These are phyloP conservation scores for Isaurus tuberculatus DNA, from an alignment of 92 coral and sea anemone species.

Conservation along the genomic window DNA sequence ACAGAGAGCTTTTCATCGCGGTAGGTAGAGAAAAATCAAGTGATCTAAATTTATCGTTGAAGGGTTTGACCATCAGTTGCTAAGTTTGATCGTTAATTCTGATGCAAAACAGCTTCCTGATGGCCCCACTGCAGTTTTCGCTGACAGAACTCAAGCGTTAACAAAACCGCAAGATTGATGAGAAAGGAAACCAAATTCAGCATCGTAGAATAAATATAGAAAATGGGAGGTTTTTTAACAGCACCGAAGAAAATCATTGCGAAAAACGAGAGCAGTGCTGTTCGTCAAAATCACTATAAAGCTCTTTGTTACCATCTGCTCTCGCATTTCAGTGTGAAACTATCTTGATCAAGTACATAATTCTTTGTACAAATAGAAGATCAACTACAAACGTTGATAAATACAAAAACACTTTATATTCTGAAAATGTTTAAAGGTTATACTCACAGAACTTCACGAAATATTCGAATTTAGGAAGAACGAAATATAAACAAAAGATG, in stretches of 20 bases:
- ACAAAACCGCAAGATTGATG: conserved; percentile 43
- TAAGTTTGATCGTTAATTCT: neutral
- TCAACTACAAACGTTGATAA: neutral
- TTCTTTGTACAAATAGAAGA: neutral
- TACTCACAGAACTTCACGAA: neutral
- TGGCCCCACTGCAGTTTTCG: conserved; percentile 6
- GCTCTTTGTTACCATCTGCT: conserved; percentile 35
- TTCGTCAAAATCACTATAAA: neutral
- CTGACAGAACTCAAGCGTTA: conserved; percentile 48
- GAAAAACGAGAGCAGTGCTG: conserved; percentile 15
- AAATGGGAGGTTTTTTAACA: conserved; percentile 31
- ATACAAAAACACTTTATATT: neutral
- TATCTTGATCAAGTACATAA: neutral
- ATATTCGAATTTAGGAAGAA: conserved; percentile 12
- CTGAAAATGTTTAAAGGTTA: neutral
- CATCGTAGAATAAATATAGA: conserved; percentile 21
- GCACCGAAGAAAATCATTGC: conserved; percentile 13
- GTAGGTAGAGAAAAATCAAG: conserved; percentile 34
- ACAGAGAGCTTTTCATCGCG: conserved; percentile 31
- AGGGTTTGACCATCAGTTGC: neutral
- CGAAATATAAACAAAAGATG: neutral
- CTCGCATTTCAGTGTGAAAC: neutral
- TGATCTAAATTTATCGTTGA: conserved; percentile 30
- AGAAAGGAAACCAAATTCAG: conserved; percentile 40
- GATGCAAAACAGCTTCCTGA: conserved; percentile 24